phyloP scores from a whole-genome alignment of 1,140 invertebrate genomes.

The Megathymus violae region DNA sequence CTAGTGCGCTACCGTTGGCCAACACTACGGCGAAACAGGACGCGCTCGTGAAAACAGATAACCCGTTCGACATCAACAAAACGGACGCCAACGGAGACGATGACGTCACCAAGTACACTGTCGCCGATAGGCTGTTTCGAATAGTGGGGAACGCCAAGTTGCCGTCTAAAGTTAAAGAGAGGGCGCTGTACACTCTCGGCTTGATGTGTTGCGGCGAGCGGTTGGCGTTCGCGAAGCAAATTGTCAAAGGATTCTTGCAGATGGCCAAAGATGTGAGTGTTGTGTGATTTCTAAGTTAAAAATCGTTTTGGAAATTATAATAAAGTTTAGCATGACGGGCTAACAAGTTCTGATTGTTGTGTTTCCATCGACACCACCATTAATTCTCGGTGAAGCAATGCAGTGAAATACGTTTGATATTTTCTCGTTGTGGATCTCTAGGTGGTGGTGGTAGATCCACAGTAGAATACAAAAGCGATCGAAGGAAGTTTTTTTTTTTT shows the following conservation, averaged over 20 bases:
- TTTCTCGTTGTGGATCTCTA: no score
- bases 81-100: conserved; percentile 45
- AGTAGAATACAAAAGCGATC: no score
- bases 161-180: conserved; percentile 88
- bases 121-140: conserved; percentile 85
- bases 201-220: conserved; percentile 91
- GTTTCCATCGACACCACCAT: no score
- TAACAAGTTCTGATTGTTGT: no score
- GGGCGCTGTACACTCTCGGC: conserved; percentile 88
- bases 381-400: no score
- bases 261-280: conserved; percentile 88
- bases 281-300: no score
- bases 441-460: no score
- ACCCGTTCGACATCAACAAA: conserved; percentile 61
- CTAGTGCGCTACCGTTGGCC: conserved; percentile 85
- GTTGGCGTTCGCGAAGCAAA: conserved; percentile 87
- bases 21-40: conserved; percentile 73
- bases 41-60: conserved; percentile 51
- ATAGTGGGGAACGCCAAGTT: conserved; percentile 86
- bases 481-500: no score
- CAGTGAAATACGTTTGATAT: no score
- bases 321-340: no score
- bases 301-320: no score
- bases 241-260: conserved; percentile 89
- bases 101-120: conserved; percentile 84